Base-by-base conservation (phyloP, 2,113 vertebrate species). In the Empidonax alnorum region DNA sequence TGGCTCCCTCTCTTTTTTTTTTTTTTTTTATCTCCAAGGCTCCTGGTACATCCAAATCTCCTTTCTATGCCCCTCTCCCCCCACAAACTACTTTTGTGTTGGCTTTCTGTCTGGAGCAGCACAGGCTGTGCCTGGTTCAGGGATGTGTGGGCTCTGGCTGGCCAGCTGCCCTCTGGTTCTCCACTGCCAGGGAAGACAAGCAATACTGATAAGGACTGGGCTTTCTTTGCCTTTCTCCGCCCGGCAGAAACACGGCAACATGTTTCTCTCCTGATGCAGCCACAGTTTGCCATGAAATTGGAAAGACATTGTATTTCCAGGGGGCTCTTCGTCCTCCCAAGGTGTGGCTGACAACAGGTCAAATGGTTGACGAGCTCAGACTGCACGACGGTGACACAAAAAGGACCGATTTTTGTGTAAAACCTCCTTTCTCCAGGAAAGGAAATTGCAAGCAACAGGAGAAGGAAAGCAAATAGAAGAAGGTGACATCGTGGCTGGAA, bases 211-310 rank as follows among this genome's bases (percentile, higher is more conserved):
- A 91, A 95, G 69, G 55, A n/a, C 37, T 56, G 47, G 71, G 74
- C 33, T 75, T 50, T 61, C 61, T 33, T 55, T 69, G 53, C 41
- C 24, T 69, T 84, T 74, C 82, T 91, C 30, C 56, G 4, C 56
- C 5, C 0, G 0, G 28, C 7, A 3, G 44, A 75, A 39, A 37
- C 28, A 28, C 83, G 49, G 28, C 44, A n/a, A 42, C 65, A 23
- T 3, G 72, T 80, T 66, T 77, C 61, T 62, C 41, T 59, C 24
- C 59, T 77, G n/a, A 41, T 12, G 25, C 30, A 37, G 37, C 50
- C 0, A 0, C 58, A 41, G 37, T 67, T 83, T 75, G 62, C 71
- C 15, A 0, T 44, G 27, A 66, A 58, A 65, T 58, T 52, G 3
- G 1, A 41, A 33, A 42, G 33, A 14, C 27, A 25, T 46, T n/a